These are phyloP conservation scores for Alentia gelatinosa DNA, from an alignment of 2,888 invertebrate species.

Conservation along the genomic window DNA sequence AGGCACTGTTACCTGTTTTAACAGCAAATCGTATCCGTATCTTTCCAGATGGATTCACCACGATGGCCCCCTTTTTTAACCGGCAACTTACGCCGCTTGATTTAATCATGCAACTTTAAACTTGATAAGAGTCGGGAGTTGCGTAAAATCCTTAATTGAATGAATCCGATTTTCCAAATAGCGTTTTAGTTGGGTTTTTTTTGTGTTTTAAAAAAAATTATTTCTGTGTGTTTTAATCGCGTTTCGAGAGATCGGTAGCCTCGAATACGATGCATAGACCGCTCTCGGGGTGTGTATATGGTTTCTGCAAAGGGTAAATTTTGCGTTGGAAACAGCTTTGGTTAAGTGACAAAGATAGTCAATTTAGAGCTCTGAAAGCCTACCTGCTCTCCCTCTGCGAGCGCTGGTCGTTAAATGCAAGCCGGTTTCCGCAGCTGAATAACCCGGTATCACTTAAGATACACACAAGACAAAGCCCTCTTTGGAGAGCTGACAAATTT, in stretches of 20 bases:
- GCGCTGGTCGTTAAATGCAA: background rate
- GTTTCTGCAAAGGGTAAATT: too few relatives aligned
- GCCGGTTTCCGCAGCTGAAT: background rate
- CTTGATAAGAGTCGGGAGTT: background rate
- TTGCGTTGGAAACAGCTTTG: too few relatives aligned
- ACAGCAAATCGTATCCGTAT: slow-evolving; percentile 26
- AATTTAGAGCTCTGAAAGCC: background rate
- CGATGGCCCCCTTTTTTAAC: background rate
- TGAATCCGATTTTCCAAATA: background rate
- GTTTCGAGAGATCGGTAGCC: background rate
- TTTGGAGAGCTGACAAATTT: background rate
- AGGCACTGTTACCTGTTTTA: background rate
- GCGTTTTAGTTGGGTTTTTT: background rate
- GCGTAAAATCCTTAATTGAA: slow-evolving; percentile 18
- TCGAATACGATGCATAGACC: background rate
- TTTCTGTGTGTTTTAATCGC: background rate
- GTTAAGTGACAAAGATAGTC: background rate
- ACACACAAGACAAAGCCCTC: background rate
- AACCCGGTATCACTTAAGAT: background rate
- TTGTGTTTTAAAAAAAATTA: too few relatives aligned
- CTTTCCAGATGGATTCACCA: background rate
- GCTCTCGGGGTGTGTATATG: too few relatives aligned
- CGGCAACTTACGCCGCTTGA: background rate
- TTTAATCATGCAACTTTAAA: background rate
- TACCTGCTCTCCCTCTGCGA: background rate